Percentiles rank a stretch among this genome's conserved stretches.
These are phyloP conservation scores for Cherax quadricarinatus DNA, from an alignment of 1,140 invertebrate species.

Conservation along the genomic window DNA sequence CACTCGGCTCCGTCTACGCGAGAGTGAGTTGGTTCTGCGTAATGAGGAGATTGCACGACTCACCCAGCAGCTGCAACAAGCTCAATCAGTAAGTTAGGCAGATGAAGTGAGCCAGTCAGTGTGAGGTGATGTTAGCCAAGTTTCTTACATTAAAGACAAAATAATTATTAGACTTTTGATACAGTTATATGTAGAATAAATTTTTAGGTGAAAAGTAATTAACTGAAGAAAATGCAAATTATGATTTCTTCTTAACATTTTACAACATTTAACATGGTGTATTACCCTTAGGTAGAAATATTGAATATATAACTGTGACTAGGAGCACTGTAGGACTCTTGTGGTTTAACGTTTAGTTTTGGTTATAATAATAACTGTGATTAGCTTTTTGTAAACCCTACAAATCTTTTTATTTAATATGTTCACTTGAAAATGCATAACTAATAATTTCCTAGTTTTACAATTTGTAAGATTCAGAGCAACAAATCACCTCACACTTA, in stretches of 20 bases:
- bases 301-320: too few relatives aligned
- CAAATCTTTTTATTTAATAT: background rate
- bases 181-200: too few relatives aligned
- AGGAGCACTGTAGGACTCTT: too few relatives aligned
- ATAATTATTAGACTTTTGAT: background rate
- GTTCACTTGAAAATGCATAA: background rate
- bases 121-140: background rate
- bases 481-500: background rate
- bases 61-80: constrained; percentile 43
- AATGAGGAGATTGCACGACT: constrained; percentile 53
- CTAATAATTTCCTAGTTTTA: too few relatives aligned
- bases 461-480: background rate
- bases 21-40: constrained; percentile 41
- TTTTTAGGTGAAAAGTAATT: too few relatives aligned
- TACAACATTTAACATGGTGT: too few relatives aligned
- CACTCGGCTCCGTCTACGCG: constrained; percentile 27
- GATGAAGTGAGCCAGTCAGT: background rate
- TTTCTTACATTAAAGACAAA: background rate
- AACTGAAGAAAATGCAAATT: too few relatives aligned
- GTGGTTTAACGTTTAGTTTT: too few relatives aligned
- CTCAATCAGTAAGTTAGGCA: constrained; percentile 42
- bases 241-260: too few relatives aligned
- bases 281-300: too few relatives aligned
- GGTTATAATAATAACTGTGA: background rate
- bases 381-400: background rate